Percentiles rank a stretch among this genome's conserved stretches.
Conservation (phyloP, 2,113 vertebrate genomes). For the Eulemur rufifrons region DNA sequence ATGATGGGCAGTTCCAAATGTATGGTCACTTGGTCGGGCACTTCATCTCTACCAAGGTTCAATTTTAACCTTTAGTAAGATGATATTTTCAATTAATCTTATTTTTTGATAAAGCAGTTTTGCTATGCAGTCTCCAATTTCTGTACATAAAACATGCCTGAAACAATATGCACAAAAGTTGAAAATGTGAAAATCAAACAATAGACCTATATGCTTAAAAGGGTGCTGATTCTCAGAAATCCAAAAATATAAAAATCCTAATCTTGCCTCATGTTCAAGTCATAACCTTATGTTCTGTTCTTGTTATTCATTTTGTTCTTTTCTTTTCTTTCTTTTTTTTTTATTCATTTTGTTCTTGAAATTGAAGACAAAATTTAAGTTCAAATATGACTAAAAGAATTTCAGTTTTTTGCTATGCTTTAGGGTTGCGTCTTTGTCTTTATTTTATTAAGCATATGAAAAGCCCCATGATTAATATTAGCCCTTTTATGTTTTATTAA, state of each 20-base stretch:
- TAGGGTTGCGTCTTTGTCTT: constrained; percentile 15
- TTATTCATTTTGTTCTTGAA: constrained; percentile 39
- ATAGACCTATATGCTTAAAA: background rate
- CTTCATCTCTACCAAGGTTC: background rate
- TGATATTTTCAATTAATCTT: background rate
- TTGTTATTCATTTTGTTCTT: constrained; percentile 33
- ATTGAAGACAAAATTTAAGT: constrained; percentile 37
- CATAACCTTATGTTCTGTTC: background rate
- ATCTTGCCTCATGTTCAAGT: background rate
- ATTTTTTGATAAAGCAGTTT: constrained; percentile 23
- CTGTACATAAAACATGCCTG: background rate
- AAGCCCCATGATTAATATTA: background rate
- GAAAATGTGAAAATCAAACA: background rate
- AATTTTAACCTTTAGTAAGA: background rate
- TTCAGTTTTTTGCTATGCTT: background rate
- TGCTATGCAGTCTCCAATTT: background rate
- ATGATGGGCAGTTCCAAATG: background rate
- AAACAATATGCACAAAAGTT: background rate
- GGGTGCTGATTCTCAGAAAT: background rate
- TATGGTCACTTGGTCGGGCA: background rate
- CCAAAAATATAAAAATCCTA: background rate
- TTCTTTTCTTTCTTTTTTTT: background rate
- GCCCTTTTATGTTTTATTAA: constrained; percentile 42
- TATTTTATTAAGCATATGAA: constrained; percentile 42
- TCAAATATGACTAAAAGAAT: constrained; percentile 17